These are phyloP conservation scores for Nephotettix cincticeps DNA, from an alignment of 1,140 invertebrate genomes.

Conservation along the genomic window DNA sequence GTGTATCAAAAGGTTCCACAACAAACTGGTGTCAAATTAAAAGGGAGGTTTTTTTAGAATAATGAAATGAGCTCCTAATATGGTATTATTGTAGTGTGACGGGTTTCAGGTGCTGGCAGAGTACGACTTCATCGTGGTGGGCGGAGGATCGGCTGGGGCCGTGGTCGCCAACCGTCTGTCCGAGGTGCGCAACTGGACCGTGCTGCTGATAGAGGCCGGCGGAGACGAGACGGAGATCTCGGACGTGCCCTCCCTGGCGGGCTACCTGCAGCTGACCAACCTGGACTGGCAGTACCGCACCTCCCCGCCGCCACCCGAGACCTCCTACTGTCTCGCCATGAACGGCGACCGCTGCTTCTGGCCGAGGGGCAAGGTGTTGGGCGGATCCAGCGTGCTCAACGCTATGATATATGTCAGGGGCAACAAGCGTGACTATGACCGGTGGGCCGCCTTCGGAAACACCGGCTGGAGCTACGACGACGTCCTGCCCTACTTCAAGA, in stretches of 20 bases:
- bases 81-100: background rate
- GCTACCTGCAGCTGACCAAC: constrained; percentile 74
- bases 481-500: constrained; percentile 84
- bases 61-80: too few relatives aligned
- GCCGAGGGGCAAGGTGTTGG: constrained; percentile 85
- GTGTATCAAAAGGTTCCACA: too few relatives aligned
- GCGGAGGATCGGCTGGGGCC: constrained; percentile 88
- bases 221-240: constrained; percentile 79
- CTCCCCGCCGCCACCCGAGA: constrained; percentile 61
- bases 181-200: constrained; percentile 73
- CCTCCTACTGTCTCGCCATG: constrained; percentile 79
- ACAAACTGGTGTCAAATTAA: too few relatives aligned
- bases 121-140: constrained; percentile 84
- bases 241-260: constrained; percentile 71
- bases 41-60: too few relatives aligned
- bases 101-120: constrained; percentile 64
- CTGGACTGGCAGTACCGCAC: constrained; percentile 94
- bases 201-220: constrained; percentile 81
- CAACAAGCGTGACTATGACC: constrained; percentile 87
- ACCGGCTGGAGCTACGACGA: constrained; percentile 87
- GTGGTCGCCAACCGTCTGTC: constrained; percentile 89
- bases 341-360: constrained; percentile 81
- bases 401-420: constrained; percentile 95
- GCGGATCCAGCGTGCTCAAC: constrained; percentile 93
- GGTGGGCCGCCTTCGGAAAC: constrained; percentile 86